These are phyloP conservation scores for Ormyrus thymus DNA, from an alignment of 2,888 invertebrate species.

Conservation along the genomic window DNA sequence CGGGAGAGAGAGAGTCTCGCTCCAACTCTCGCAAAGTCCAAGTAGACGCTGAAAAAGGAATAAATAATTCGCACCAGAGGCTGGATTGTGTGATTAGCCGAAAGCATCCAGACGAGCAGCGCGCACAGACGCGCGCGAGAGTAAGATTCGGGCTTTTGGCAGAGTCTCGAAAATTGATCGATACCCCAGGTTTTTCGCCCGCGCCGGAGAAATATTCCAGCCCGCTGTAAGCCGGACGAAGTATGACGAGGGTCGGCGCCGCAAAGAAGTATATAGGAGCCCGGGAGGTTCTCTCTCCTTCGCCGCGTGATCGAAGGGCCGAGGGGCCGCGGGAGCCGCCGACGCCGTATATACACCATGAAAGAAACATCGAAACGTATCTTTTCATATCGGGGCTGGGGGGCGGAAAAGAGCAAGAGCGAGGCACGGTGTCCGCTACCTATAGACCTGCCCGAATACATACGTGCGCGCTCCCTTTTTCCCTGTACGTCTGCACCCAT, in stretches of 20 bases:
- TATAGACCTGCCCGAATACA: conserved; percentile 6
- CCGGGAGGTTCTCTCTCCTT: conserved; percentile 30
- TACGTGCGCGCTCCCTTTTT: background rate
- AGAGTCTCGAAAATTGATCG: conserved; percentile 37
- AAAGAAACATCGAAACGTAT: conserved; percentile 59
- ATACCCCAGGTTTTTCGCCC: conserved; percentile 36
- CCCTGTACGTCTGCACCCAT: background rate
- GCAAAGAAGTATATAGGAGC: background rate
- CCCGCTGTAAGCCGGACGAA: conserved; percentile 47
- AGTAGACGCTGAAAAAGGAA: conserved; percentile 13
- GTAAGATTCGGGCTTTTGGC: background rate
- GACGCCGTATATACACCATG: conserved; percentile 19
- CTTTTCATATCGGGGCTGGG: conserved; percentile 47
- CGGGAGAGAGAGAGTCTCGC: background rate
- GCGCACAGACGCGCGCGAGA: too few relatives aligned
- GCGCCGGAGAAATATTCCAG: conserved; percentile 41
- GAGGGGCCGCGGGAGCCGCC: background rate
- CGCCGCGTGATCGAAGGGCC: conserved; percentile 57
- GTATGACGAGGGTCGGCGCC: conserved; percentile 60
- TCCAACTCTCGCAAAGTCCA: background rate
- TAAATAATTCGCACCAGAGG: background rate
- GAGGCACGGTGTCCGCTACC: background rate
- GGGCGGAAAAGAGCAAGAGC: background rate
- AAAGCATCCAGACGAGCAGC: too few relatives aligned
- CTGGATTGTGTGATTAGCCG: too few relatives aligned